Evolutionary conservation across 2,797 vertebrate genomes (phyloP), one percentile per base, ranked within the genome.

Genomic region (Spheniscus humboldti): DNA sequence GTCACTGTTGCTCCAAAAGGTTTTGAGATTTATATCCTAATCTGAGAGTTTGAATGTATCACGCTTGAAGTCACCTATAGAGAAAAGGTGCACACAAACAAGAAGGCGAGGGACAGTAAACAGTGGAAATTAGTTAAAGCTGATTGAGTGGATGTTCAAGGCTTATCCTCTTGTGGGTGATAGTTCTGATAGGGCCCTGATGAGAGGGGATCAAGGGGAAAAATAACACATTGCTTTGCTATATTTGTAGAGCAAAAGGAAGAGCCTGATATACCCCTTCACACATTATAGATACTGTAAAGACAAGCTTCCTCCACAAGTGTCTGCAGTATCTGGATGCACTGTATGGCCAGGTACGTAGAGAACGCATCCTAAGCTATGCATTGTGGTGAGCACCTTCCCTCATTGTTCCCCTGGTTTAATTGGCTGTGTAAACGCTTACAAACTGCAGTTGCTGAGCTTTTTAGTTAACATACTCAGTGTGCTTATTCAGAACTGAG

Each of bases 41-140:
- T 39, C 31, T 60, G 62, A 72, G 59, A 53, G 31, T 86, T 39
- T 67, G 64, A 66, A 43, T 14, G 10, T 57, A 31, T 53, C 20
- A 11, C 0, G 0, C 33, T 43, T 75, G 20, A 85, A 76, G 63
- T 71, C 33, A 52, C 28, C 23, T 9, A 2, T 45, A 68, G 35
- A 33, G 8, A 48, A 63, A 57, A 62, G 47, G 41, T 35, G 25
- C 66, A 43, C 25, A 25, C 23, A 68, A 68, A 50, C 6, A 75
- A 31, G n/a, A 53, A 11, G 17, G 24, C 0, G 6, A 55, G 35
- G 28, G 43, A 18, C 16, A 24, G 31, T 69, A 63, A 85, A 60
- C 13, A 72, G 7, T 39, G 28, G 53, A 71, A 83, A 62, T 64
- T 5, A 79, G 10, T 62, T 81, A 7, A 62, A 63, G 8, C 9